Percentiles rank a stretch among this genome's conserved stretches.
Conservation (phyloP, 2,113 vertebrate genomes). For the Callionymus lyra region DNA sequence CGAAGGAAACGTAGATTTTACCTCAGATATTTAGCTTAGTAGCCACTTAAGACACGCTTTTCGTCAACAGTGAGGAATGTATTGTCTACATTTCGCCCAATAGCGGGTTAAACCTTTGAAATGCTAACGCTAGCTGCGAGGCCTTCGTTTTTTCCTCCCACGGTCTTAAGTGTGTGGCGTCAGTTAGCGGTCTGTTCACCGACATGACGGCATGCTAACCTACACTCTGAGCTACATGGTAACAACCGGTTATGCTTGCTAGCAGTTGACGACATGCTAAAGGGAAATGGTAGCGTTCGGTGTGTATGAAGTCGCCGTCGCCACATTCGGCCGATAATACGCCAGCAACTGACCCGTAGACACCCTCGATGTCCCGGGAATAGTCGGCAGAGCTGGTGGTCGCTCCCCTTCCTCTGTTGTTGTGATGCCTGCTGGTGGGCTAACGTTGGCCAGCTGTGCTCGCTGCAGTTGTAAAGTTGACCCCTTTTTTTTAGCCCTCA, state of each 20-base stretch:
- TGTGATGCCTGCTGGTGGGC: conserved; percentile 45
- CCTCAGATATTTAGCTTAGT: too few species aligned
- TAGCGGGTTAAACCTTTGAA: conserved; percentile 3
- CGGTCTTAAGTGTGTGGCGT: conserved; percentile 19
- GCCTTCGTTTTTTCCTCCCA: conserved; percentile 53
- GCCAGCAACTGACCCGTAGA: conserved; percentile 53
- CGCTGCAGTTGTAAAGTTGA: conserved; percentile 51
- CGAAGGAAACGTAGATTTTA: too few species aligned
- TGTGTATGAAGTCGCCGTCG: too few species aligned
- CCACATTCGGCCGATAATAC: conserved; percentile 1
- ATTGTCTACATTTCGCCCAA: conserved; percentile 40
- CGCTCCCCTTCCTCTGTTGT: conserved; percentile 50
- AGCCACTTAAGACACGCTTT: too few species aligned
- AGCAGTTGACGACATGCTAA: too few species aligned
- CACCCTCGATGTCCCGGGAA: conserved; percentile 58
- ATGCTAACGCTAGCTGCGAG: conserved; percentile 52
- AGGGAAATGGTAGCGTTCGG: too few species aligned
- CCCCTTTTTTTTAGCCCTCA: conserved; percentile 35
- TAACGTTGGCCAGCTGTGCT: conserved; percentile 52
- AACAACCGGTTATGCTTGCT: too few species aligned
- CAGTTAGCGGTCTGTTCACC: conserved; percentile 15
- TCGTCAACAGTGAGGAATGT: too few species aligned
- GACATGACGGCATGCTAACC: too few species aligned
- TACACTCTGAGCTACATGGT: too few species aligned
- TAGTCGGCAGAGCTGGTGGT: conserved; percentile 24